Evolutionary conservation across 2,797 vertebrate species (phyloP), one percentile per base, ranked within the genome.

Genomic region (Eremophila alpestris): DNA sequence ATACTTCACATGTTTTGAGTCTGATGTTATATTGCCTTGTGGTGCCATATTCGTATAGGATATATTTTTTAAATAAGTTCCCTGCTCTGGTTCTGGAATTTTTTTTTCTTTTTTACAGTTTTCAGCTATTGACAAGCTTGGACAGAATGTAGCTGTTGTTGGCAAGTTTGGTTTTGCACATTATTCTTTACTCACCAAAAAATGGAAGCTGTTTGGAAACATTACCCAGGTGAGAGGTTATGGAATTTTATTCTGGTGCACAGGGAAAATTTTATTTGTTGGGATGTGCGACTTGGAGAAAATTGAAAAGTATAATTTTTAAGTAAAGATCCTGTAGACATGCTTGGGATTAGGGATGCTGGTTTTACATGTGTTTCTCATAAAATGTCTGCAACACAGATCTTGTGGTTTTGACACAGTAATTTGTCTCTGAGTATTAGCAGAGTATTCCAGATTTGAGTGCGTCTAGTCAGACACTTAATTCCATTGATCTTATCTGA

Each of bases 131-230:
- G 99, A 99, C 98, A 98, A 99, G 60, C 98, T 98, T 84, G 99
- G 99, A 76, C 99, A 99, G 97, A 99, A 99, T 98, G 98, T 99
- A 97, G 99, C 99, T 93, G 98, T 99, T 71, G 99, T 99, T 82
- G 99, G 99, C 91, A 99, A 98, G 91, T 99, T 98, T 97, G 99
- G 99, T 91, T 99, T 99, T 98, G 99, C 99, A 98, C 99, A 99
- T 98, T 99, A 99, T 97, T 99, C 99, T 71, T 98, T 99, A 96
- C 98, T 98, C 94, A 99, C 98, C 93, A 99, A 99, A 97, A 99
- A 99, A 98, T 99, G 99, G 99, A 99, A 99, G 94, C 97, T 99
- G 80, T 99, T 99, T 97, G 99, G 99, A 94, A 99, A 99, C 92
- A 98, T 99, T 97, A 99, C 99, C 94, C 99, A 99, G 99, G 99